These are phyloP conservation scores for Cairina moschata DNA, from an alignment of 2,113 vertebrate genomes.

Conservation along the genomic window DNA sequence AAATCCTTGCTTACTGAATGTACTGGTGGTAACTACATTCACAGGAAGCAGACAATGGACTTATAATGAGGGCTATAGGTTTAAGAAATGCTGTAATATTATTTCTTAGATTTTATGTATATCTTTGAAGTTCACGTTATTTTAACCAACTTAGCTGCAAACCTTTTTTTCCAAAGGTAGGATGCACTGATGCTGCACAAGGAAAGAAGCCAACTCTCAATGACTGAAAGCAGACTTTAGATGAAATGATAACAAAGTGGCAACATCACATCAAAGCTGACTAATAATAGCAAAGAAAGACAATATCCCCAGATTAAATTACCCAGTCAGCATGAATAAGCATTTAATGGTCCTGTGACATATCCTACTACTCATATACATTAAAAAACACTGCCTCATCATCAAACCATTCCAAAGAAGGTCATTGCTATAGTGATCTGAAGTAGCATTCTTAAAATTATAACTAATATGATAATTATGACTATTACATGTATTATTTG, in stretches of 20 bases:
- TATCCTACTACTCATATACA: not conserved
- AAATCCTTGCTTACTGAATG: not conserved
- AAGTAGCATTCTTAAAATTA: not conserved
- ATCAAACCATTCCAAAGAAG: not conserved
- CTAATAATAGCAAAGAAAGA: conserved; percentile 38
- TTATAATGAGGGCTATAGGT: not conserved
- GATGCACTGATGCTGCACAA: conserved; percentile 42
- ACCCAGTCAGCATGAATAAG: conserved; percentile 30
- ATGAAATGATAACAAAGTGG: conserved; percentile 35
- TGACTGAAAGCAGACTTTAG: not conserved
- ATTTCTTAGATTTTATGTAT: not conserved
- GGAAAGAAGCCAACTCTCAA: not conserved
- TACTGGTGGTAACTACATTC: not conserved
- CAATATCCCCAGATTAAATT: conserved; percentile 27
- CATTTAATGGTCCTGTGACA: conserved; percentile 38
- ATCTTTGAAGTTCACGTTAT: not conserved
- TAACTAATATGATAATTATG: not conserved
- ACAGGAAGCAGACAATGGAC: not conserved
- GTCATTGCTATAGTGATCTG: accelerated
- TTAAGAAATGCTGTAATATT: not conserved
- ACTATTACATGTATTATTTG: not conserved
- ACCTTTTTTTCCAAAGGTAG: conserved; percentile 2
- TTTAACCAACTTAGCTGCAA: not conserved
- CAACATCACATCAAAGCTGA: conserved; percentile 10
- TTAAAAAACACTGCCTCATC: conserved; percentile 7